Base-by-base conservation (phyloP, 2,888 invertebrate genomes). In the Caenorhabditis angaria region DNA sequence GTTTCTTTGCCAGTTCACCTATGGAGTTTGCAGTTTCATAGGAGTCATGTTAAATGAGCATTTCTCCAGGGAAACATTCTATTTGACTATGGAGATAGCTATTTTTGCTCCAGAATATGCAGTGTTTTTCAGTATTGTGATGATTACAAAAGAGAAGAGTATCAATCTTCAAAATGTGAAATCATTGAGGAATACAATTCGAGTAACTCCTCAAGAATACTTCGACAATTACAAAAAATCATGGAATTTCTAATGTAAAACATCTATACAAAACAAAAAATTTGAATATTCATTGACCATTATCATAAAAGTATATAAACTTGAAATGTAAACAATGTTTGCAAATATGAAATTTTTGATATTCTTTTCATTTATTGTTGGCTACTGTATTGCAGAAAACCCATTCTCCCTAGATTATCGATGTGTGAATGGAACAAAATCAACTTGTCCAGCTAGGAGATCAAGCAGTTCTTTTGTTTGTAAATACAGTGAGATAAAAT, bases 221-320 rank as follows among this genome's bases (percentile, higher is more conserved):
- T 54, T 54, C 18, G 27, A 54, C 10, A 25, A 54, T 27, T 54
- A 54, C 27, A 54, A 54, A 25, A 54, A 27, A 27, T 27, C 27
- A 24, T 54, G 54, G 54, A 5, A 51, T 24, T n/a, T n/a, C n/a
- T n/a, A n/a, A n/a, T n/a, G n/a, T n/a, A n/a, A n/a, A n/a, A 64
- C 57, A 4, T 35, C 32, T 32, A 48, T 57, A 20, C 27, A 22
- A 48, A 20, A 59, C 22, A 35, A 22, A 28, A 14, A 27, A 57
- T 50, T 60, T 60, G 27, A 58, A 58, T 58, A 24, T 24, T 25
- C 22, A 47, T 47, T 59, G 4, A n/a, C 6, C 35, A 59, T 59
- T 24, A 48, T 28, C 41, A 59, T 48, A 58, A 41, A 25, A 22
- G 47, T 59, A 6, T 48, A 24, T 25, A 14, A 25, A 27, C 25